phyloP scores from a whole-genome alignment of 2,888 invertebrate species.

The Diarsia brunnea region DNA sequence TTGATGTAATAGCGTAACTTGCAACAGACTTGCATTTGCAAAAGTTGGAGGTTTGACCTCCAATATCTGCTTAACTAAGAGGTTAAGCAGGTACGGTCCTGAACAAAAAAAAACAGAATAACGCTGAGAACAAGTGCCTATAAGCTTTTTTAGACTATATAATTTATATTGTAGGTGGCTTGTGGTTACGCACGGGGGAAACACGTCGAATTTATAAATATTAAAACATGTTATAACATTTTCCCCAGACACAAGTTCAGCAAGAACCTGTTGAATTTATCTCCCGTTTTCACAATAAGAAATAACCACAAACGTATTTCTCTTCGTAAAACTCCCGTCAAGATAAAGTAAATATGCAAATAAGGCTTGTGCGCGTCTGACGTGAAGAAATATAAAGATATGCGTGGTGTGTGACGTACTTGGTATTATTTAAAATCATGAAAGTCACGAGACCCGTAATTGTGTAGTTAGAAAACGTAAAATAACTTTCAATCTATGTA shows the following conservation, averaged over 20 bases:
- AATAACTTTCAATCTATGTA: not conserved
- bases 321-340: slow-evolving; percentile 3
- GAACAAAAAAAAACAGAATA: too few relatives aligned
- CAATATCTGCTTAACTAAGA: too few relatives aligned
- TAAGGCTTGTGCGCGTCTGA: slow-evolving; percentile 23
- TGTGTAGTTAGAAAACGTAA: not conserved
- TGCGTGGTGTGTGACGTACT: slow-evolving; percentile 32
- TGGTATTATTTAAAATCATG: slow-evolving; percentile 13
- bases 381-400: slow-evolving; percentile 27
- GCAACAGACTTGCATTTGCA: too few relatives aligned
- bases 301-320: slow-evolving; percentile 6
- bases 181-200: not conserved
- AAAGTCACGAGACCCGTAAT: slow-evolving; percentile 25
- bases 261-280: not conserved
- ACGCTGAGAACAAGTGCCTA: too few relatives aligned
- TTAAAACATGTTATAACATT: not conserved
- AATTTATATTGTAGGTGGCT: not conserved
- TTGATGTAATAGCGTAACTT: too few relatives aligned
- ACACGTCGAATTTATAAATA: not conserved
- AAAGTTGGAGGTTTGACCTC: too few relatives aligned
- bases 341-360: slow-evolving; percentile 31
- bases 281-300: not conserved
- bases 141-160: too few relatives aligned
- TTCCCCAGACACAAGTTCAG: not conserved
- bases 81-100: too few relatives aligned